phyloP scores from a whole-genome alignment of 2,888 invertebrate species.

The Chloroclystis v-ata region DNA sequence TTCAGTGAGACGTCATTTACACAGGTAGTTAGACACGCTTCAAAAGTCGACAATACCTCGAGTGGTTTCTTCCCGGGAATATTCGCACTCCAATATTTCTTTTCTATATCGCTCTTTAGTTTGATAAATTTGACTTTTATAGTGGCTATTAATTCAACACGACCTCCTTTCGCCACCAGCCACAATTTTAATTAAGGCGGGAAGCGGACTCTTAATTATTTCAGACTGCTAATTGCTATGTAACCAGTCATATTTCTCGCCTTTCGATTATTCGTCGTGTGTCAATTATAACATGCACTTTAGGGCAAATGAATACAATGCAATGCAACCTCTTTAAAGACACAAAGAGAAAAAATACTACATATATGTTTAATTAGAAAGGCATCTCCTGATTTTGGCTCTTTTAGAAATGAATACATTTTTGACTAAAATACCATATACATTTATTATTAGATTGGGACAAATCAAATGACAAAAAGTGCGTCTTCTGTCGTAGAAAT shows the following conservation, averaged over 20 bases:
- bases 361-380: not conserved
- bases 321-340: not conserved
- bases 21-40: constrained; percentile 5
- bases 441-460: not conserved
- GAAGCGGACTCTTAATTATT: constrained; percentile 33
- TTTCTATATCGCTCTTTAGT: not conserved
- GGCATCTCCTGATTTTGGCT: too few species aligned
- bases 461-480: constrained; percentile 2
- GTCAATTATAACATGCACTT: constrained; percentile 18
- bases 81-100: not conserved
- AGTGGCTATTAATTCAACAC: constrained; percentile 22
- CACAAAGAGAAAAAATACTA: not conserved
- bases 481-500: constrained; percentile 19
- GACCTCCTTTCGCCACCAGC: constrained; percentile 36
- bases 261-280: constrained; percentile 15
- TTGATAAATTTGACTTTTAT: constrained; percentile 15
- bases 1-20: constrained; percentile 12
- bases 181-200: constrained; percentile 36
- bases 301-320: constrained; percentile 4
- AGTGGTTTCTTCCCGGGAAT: constrained; percentile 1
- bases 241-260: constrained; percentile 17
- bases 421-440: too few species aligned
- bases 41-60: constrained; percentile 6
- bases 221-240: constrained; percentile 23
- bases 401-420: too few species aligned